A percentile compares a stretch with the other conserved stretches of the same genome.
phyloP scores from a whole-genome alignment of 2,888 invertebrate species.

The Cephus runcator region DNA sequence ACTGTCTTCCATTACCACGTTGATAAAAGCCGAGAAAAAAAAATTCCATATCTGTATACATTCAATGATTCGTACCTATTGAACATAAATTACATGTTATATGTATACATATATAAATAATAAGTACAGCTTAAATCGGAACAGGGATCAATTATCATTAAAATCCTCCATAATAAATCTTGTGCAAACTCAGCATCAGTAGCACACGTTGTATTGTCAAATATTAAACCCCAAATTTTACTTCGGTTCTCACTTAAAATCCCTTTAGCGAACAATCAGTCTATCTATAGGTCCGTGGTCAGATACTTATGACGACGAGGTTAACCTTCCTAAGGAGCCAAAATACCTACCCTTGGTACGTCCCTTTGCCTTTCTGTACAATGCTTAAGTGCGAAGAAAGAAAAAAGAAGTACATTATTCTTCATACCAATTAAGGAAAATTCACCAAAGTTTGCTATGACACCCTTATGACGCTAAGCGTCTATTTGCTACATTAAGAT shows the following conservation, averaged over 20 bases:
- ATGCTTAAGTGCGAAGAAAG: not conserved
- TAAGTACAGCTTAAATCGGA: rapidly evolving
- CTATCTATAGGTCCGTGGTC: not conserved
- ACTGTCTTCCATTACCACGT: not conserved
- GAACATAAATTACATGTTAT: not conserved
- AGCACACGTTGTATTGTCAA: not conserved
- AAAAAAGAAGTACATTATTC: not conserved
- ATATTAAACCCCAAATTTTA: not conserved
- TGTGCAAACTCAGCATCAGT: not conserved
- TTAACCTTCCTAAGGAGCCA: not conserved
- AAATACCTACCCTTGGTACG: not conserved
- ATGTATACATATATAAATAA: no score
- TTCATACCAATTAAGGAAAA: not conserved
- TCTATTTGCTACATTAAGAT: not conserved
- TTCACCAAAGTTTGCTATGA: not conserved
- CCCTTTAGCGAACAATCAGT: not conserved
- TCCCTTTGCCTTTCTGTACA: not conserved
- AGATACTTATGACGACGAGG: not conserved
- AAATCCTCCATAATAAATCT: no score
- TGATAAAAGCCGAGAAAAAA: not conserved
- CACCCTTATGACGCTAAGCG: not conserved
- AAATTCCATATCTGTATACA: not conserved
- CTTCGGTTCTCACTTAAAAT: not conserved
- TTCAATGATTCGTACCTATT: not conserved
- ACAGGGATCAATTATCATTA: no score